Base-by-base conservation (phyloP, 2,888 invertebrate genomes). In the Hofmannophila pseudospretella region DNA sequence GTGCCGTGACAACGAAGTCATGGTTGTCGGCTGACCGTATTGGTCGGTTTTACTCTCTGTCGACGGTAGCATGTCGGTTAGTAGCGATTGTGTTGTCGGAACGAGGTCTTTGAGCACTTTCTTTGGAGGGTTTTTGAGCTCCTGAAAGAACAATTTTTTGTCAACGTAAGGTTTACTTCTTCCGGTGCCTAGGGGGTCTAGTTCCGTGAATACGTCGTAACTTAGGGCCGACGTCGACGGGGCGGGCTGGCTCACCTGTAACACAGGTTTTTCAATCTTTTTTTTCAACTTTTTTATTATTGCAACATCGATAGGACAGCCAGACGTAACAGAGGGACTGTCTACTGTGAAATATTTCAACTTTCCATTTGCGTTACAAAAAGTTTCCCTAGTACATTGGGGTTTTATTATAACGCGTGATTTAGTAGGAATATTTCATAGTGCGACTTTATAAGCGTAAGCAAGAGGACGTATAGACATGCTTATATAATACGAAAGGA, bases 81-180 rank as follows among this genome's bases (percentile, higher is more conserved):
- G 47, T 57, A 74, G 59, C 19, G 50, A 80, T 78, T 81, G 68
- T 60, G 72, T n/a, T 51, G 76, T 68, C 53, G 82, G 79, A 39
- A 92, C 92, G 72, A 96, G 88, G 81, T 96, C 96, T 88, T 96
- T 96, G 59, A 96, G 90, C 47, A 94, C 94, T 87, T 95, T 96
- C 88, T 96, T 96, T 58, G 96, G 96, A 55, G 96, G 96, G 85
- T 96, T 96, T 89, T 96, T 96, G 67, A 96, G 90, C 80, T 96
- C 96, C 89, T 96, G 95, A 89, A 97, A 97, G 89, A 97, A 97
- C 87, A 96, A 95, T 89, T 96, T 96, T 88, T 96, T 96, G 89
- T 97, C 96, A 68, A 96, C 92, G 88, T 96, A 97, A 47, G 96
- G 96, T 84, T 94, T 94, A 82, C 93, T 94, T 79, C 94, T 91